phyloP scores from a whole-genome alignment of 2,888 invertebrate species.

The Stenurella melanura region DNA sequence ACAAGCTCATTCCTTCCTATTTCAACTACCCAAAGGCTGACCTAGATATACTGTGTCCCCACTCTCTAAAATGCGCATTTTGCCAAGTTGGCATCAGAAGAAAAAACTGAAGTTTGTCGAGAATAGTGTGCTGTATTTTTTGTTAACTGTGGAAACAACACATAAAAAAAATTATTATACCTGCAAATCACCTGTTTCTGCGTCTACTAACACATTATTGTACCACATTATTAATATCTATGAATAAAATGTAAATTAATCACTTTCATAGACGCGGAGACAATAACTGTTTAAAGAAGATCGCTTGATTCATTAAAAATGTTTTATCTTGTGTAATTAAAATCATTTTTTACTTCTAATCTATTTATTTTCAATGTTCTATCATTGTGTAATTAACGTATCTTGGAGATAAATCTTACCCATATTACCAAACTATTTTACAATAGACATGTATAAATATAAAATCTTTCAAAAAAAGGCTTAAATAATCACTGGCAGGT shows the following conservation, averaged over 20 bases:
- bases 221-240: neutral
- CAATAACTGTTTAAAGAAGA: slow-evolving; percentile 13
- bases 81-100: too few species aligned
- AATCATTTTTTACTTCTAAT: slow-evolving; percentile 20
- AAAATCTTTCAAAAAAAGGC: too few species aligned
- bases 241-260: neutral
- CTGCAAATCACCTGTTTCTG: neutral
- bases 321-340: slow-evolving; percentile 18
- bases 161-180: neutral
- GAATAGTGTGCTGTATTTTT: too few species aligned
- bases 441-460: neutral
- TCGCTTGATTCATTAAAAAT: slow-evolving; percentile 12
- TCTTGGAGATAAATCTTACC: neutral
- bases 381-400: slow-evolving; percentile 3
- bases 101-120: too few species aligned
- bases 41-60: too few species aligned
- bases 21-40: too few species aligned
- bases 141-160: too few species aligned
- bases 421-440: neutral
- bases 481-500: too few species aligned
- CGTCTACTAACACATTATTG: neutral
- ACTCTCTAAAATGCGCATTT: too few species aligned
- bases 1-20: too few species aligned
- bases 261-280: neutral
- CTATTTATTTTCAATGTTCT: slow-evolving; percentile 11